These are phyloP conservation scores for Anoplopoma fimbria DNA, from an alignment of 2,113 vertebrate genomes.

Conservation along the genomic window DNA sequence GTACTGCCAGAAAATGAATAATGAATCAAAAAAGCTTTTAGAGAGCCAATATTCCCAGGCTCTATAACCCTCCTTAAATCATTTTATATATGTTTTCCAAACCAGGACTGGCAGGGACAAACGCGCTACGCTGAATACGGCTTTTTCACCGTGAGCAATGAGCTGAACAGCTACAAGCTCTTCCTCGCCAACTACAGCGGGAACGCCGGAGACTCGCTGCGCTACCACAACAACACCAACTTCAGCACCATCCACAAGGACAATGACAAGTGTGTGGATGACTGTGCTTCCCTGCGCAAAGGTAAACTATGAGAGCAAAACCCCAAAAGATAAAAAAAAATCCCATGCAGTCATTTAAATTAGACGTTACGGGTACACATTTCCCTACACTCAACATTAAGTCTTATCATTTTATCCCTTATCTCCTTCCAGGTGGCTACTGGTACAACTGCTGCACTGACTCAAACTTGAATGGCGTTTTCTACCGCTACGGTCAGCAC, in stretches of 20 bases:
- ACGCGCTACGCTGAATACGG: slow-evolving; percentile 88
- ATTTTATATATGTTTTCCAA: slow-evolving; percentile 38
- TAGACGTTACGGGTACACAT: not conserved
- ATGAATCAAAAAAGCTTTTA: slow-evolving; percentile 32
- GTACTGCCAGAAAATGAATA: slow-evolving; percentile 6
- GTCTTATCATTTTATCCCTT: not conserved
- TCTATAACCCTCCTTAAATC: slow-evolving; percentile 28
- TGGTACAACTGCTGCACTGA: slow-evolving; percentile 99
- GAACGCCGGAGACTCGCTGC: slow-evolving; percentile 88
- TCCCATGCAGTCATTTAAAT: not conserved
- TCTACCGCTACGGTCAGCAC: slow-evolving; percentile 91
- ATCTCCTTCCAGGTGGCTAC: slow-evolving; percentile 89
- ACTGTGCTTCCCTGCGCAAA: slow-evolving; percentile 93
- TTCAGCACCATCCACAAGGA: slow-evolving; percentile 98
- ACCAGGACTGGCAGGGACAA: slow-evolving; percentile 94
- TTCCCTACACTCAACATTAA: not conserved
- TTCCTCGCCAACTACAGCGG: slow-evolving; percentile 92
- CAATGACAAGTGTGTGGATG: slow-evolving; percentile 97
- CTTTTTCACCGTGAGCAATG: slow-evolving; percentile 89
- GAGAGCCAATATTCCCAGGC: slow-evolving; percentile 6
- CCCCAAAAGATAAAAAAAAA: not conserved
- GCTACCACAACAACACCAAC: slow-evolving; percentile 98
- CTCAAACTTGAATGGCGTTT: slow-evolving; percentile 95
- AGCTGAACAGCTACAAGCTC: slow-evolving; percentile 94
- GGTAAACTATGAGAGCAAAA: slow-evolving; percentile 77